Evolutionary conservation across 1,140 invertebrate species (phyloP), one percentile per base, ranked within the genome.

Genomic region (Drosophila prosaltans): DNA sequence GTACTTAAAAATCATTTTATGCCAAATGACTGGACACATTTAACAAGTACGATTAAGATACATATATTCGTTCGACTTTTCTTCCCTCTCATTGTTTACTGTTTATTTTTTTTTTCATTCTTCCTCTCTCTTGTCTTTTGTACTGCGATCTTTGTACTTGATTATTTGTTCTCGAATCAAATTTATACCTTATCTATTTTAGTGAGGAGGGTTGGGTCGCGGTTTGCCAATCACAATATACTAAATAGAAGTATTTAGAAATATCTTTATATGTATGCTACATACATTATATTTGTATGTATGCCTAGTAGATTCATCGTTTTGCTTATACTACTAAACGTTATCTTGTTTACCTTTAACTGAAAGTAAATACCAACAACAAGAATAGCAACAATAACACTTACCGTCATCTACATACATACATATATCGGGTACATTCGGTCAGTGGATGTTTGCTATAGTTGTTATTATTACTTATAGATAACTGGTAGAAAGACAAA

Each of bases 321-420:
- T 51, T 51, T 51, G 45, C 39, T 43, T 16, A 16, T 16, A 21
- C 30, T 43, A 57, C 61, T 43, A 24, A 39, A n/a, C 64, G 51
- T 81, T 81, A 81, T 81, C 79, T 81, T 81, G 78, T 81, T 81
- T 81, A 81, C 74, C 79, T 16, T 16, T 16, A 21, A 66, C 67
- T 63, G 21, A 61, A 40, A 55, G 62, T 16, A 64, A 16, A 69
- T 72, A 30, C 39, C 60, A 67, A 63, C 51, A 70, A 41, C 24
- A 64, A 66, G 64, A 41, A 77, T 41, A 64, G 11, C 61, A 51
- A 30, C 32, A 36, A 36, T 36, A 61, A 28, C 7, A 69, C 16
- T 41, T 8, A 39, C 4, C 24, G 60, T 62, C 60, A 24, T 16
- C 43, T 30, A n/a, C n/a, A n/a, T n/a, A n/a, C n/a, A n/a, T n/a